These are phyloP conservation scores for Caiman crocodilus DNA, from an alignment of 2,797 vertebrate genomes.

Conservation along the genomic window DNA sequence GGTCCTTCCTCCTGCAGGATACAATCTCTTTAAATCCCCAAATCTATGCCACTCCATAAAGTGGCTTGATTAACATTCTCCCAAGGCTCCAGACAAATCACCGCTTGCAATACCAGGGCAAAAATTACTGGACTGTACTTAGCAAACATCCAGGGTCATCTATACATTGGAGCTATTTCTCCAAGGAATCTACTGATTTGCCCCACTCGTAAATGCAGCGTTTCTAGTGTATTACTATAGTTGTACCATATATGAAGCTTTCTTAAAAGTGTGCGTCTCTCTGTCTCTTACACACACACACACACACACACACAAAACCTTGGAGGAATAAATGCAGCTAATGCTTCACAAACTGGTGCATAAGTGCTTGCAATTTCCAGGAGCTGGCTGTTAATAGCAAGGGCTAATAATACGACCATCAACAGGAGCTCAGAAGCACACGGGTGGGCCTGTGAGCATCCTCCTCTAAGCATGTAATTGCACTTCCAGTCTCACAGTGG, in stretches of 20 bases:
- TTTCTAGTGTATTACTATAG: fast-evolving
- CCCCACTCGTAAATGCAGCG: neutral
- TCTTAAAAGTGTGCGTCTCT: too few relatives aligned
- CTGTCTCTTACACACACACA: too few relatives aligned
- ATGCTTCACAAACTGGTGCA: constrained; percentile 49
- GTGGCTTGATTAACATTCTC: constrained; percentile 7
- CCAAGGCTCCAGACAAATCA: constrained; percentile 28
- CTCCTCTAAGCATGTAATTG: constrained; percentile 63
- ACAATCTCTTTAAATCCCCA: neutral
- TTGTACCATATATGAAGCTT: fast-evolving
- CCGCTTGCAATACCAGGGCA: constrained; percentile 16
- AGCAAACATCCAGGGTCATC: neutral
- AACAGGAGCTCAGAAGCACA: constrained; percentile 41
- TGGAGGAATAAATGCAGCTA: neutral
- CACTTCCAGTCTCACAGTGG: constrained; percentile 57
- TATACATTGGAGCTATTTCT: neutral
- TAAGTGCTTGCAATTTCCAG: constrained; percentile 42
- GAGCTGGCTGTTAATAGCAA: neutral
- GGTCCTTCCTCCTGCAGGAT: neutral
- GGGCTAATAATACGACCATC: constrained; percentile 17
- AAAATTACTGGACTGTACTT: constrained; percentile 10
- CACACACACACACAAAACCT: too few relatives aligned
- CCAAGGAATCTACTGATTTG: neutral
- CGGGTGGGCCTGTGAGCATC: constrained; percentile 59
- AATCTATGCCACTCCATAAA: neutral